phyloP scores from a whole-genome alignment of 2,113 vertebrate species.

The Nestor notabilis region DNA sequence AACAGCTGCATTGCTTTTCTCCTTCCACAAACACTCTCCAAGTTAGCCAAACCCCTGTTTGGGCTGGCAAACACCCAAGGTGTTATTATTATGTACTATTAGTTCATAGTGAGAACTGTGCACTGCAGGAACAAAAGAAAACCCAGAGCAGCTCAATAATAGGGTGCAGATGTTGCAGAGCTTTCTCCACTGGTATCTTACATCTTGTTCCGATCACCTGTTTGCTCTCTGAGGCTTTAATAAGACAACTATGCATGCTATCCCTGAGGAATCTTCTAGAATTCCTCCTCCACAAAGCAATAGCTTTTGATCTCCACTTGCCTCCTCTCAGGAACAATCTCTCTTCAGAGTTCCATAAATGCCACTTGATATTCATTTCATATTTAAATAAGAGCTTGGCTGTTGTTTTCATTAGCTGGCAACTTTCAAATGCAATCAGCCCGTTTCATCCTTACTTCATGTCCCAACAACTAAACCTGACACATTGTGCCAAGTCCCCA shows the following conservation, averaged over 20 bases:
- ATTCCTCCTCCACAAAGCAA: constrained; percentile 1
- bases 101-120: constrained; percentile 72
- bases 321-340: neutral
- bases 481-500: neutral
- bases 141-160: constrained; percentile 52
- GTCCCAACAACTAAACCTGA: neutral
- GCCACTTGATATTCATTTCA: neutral
- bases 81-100: constrained; percentile 74
- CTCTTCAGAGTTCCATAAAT: neutral
- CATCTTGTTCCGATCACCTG: constrained; percentile 65
- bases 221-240: constrained; percentile 56
- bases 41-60: constrained; percentile 69
- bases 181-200: constrained; percentile 16
- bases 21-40: constrained; percentile 69
- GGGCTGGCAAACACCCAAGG: constrained; percentile 63
- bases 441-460: neutral
- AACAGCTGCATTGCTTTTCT: constrained; percentile 74
- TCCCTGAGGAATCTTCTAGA: constrained; percentile 46
- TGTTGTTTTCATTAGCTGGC: constrained; percentile 10
- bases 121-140: constrained; percentile 14
- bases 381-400: constrained; percentile 34
- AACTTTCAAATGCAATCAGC: neutral
- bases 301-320: constrained; percentile 22
- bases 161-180: constrained; percentile 69
- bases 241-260: constrained; percentile 54